phyloP scores from a whole-genome alignment of 1,140 invertebrate species.

The Heliothis virescens region DNA sequence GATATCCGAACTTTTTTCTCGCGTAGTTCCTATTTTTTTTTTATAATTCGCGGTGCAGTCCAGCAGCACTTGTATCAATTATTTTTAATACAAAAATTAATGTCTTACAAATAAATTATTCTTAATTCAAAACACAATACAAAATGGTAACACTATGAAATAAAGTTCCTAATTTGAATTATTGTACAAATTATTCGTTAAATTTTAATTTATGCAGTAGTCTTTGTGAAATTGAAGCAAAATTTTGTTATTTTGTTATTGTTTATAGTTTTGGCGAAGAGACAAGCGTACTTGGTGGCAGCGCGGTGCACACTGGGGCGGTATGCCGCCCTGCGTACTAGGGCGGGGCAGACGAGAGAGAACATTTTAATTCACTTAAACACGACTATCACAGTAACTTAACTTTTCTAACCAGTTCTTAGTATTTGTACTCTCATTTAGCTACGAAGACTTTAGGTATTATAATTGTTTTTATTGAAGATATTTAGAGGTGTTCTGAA shows the following conservation, averaged over 20 bases:
- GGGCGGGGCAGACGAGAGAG: conserved; percentile 50
- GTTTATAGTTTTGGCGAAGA: conserved; percentile 15
- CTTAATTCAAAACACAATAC: conserved; percentile 38
- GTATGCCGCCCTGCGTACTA: conserved; percentile 28
- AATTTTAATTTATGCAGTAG: conserved; percentile 18
- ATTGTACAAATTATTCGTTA: background rate
- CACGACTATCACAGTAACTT: background rate
- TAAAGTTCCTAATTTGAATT: conserved; percentile 22
- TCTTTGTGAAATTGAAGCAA: conserved; percentile 3
- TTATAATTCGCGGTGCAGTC: background rate
- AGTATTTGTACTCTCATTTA: background rate
- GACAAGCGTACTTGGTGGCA: conserved; percentile 34
- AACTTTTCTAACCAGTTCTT: background rate
- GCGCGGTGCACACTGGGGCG: conserved; percentile 45
- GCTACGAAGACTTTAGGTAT: too few relatives aligned
- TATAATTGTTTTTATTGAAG: background rate
- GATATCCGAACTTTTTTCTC: background rate
- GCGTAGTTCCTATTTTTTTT: background rate
- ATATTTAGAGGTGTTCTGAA: background rate
- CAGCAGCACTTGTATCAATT: background rate
- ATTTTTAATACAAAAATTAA: too few relatives aligned
- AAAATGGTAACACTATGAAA: conserved; percentile 22
- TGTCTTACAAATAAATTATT: background rate
- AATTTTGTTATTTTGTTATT: conserved; percentile 11
- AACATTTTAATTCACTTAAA: conserved; percentile 57